Conservation (phyloP, 2,797 vertebrate species). For the Falco rusticolus region DNA sequence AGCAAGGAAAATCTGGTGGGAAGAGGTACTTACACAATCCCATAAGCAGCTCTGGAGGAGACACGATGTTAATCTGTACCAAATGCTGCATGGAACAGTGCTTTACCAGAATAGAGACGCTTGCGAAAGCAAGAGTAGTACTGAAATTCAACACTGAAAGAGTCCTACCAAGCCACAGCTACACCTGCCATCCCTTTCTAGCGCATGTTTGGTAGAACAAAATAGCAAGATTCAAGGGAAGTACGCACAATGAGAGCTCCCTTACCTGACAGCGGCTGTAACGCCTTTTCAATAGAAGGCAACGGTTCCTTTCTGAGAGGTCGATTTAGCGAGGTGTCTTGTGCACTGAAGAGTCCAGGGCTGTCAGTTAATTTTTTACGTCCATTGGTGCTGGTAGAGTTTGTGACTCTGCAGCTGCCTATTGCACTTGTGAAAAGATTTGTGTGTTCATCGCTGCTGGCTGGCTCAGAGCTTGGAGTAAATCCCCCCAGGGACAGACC, state of each 20-base stretch:
- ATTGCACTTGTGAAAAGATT: conserved; percentile 93
- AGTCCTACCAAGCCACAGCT: neutral
- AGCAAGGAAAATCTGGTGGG: neutral
- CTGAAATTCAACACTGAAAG: rapidly evolving
- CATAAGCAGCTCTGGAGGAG: neutral
- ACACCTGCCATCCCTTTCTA: neutral
- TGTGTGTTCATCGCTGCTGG: conserved; percentile 83
- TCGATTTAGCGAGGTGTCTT: conserved; percentile 74
- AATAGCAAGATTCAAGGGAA: rapidly evolving
- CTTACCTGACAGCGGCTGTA: conserved; percentile 85
- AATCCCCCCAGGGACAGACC: conserved; percentile 79
- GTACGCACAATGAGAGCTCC: neutral
- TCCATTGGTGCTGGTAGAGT: conserved; percentile 74
- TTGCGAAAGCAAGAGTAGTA: neutral
- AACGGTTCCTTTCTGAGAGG: conserved; percentile 83
- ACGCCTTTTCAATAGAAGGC: conserved; percentile 82
- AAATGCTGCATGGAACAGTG: neutral
- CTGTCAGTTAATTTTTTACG: conserved; percentile 80
- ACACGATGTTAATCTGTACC: rapidly evolving
- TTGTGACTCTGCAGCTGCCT: conserved; percentile 79
- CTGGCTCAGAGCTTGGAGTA: conserved; percentile 76
- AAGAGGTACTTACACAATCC: neutral
- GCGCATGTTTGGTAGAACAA: rapidly evolving
- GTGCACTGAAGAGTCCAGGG: conserved; percentile 76
- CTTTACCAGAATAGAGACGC: too few species aligned